Conservation (phyloP, 2,113 vertebrate genomes). For the Argyrosomus japonicus region DNA sequence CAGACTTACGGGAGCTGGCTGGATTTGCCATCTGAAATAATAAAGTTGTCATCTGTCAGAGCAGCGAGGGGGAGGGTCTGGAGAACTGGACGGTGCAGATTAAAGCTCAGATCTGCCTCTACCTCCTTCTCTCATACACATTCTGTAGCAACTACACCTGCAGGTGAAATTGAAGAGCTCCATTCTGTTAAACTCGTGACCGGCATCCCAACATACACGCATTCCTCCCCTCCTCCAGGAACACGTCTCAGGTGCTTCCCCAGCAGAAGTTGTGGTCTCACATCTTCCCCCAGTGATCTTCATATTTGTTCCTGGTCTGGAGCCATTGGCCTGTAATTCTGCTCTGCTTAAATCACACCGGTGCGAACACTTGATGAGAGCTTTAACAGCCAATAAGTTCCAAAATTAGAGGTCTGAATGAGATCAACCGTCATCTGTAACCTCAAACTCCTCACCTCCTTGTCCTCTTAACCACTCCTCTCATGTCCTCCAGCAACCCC, state of each 20-base stretch:
- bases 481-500: conserved; percentile 7
- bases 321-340: conserved; percentile 36
- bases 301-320: conserved; percentile 34
- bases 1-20: conserved; percentile 55
- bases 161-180: conserved; percentile 69
- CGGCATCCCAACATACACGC: conserved; percentile 55
- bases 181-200: conserved; percentile 63
- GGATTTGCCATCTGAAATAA: conserved; percentile 83
- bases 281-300: conserved; percentile 5
- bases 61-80: conserved; percentile 64
- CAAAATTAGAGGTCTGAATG: conserved; percentile 55
- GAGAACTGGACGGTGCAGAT: conserved; percentile 60
- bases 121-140: conserved; percentile 64
- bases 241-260: conserved; percentile 43
- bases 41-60: conserved; percentile 86
- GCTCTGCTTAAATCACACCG: conserved; percentile 40
- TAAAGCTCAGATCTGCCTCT: conserved; percentile 74
- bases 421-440: conserved; percentile 45
- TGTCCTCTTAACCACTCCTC: conserved; percentile 12
- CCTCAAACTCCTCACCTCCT: conserved; percentile 7
- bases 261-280: conserved; percentile 27
- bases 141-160: conserved; percentile 44
- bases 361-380: conserved; percentile 18
- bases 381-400: conserved; percentile 38
- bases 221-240: conserved; percentile 24